phyloP scores from a whole-genome alignment of 2,888 invertebrate genomes.

The Trachelus tabidus region DNA sequence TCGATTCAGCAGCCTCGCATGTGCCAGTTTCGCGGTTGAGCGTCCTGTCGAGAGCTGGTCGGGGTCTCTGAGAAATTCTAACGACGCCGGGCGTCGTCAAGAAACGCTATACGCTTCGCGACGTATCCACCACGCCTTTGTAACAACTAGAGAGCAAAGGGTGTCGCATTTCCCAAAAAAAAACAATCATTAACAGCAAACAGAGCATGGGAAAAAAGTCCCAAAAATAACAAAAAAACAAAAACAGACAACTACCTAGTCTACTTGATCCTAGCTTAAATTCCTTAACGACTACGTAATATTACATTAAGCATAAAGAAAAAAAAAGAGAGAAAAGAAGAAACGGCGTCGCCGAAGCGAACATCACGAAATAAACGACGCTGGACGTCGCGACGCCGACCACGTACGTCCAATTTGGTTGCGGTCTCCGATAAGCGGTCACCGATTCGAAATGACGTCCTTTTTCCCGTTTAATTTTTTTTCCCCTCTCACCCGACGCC shows the following conservation, averaged over 20 bases:
- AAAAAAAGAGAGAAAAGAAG: neutral
- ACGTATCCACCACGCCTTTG: neutral
- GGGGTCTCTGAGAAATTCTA: neutral
- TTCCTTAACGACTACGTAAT: too few relatives aligned
- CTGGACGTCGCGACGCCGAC: neutral
- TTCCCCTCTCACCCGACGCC: neutral
- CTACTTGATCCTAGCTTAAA: too few relatives aligned
- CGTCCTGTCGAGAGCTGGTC: neutral
- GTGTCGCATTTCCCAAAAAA: neutral
- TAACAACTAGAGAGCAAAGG: neutral
- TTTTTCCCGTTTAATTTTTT: neutral
- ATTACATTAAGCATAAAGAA: neutral
- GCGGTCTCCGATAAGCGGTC: neutral
- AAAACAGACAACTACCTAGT: too few relatives aligned
- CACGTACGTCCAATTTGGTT: neutral
- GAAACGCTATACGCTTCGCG: neutral
- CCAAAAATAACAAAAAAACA: too few relatives aligned
- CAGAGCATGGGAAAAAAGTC: neutral
- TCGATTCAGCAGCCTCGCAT: neutral
- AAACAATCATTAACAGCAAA: neutral
- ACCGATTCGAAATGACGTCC: neutral
- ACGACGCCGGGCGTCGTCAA: neutral
- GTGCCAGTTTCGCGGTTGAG: neutral
- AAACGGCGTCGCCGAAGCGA: neutral
- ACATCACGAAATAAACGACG: neutral